Base-by-base conservation (phyloP, 35 echinoderm and acorn worm genomes). In the Diadema setosum region DNA sequence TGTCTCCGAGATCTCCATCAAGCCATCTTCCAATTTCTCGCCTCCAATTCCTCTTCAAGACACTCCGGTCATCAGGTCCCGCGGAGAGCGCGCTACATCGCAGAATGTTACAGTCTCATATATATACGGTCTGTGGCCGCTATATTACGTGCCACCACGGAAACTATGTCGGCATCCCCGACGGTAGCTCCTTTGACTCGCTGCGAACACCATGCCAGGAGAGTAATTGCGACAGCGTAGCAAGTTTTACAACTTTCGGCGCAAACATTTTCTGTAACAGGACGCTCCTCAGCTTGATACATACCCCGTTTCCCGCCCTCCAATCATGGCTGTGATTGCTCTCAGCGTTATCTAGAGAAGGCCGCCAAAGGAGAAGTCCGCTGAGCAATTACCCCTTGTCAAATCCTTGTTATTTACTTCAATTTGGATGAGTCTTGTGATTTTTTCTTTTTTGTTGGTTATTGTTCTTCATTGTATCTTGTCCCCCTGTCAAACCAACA, bases 181-280 rank as follows among this genome's bases (percentile, higher is more conserved):
- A 41, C 27, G 40, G 73, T 9, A 78, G 40, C 73, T 34, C 35
- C 40, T 78, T 78, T 39, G 25, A 78, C 2, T 78, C 73, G 44
- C 44, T 78, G 44, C 9, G n/a, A 41, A 78, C 73, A 7, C 39
- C 73, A 78, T 78, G 30, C 37, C 24, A 78, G 33, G 73, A 78
- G 73, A 78, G 73, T 78, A 78, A 78, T 78, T 78, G 73, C 63
- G 5, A 67, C 73, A 41, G 29, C 73, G 24, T 78, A 35, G 73
- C 35, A 21, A 32, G 30, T 26, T 44, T 39, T 42, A n/a, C 21
- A 78, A 20, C 34, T 78, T 67, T 42, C 44, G 73, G 40, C 16
- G 37, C 44, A 78, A 67, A 67, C 63, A 67, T 67, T 67, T 67
- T 31, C 27, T 78, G 29, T 78, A 33, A 44, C 4, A 78, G 44